These are phyloP conservation scores for Heliconius aoede DNA, from an alignment of 2,888 invertebrate genomes.

Conservation along the genomic window DNA sequence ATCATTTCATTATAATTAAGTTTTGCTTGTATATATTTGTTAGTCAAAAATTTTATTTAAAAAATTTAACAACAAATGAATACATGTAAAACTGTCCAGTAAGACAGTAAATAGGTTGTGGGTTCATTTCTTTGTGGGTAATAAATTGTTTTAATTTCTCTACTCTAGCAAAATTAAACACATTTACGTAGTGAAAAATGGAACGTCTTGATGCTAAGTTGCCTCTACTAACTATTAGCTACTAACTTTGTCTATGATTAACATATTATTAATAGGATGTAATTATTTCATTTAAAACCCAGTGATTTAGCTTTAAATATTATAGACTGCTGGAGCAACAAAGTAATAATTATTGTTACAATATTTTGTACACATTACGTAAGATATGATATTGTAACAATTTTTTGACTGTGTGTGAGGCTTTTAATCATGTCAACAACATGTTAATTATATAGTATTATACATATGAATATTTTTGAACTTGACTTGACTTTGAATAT, in stretches of 20 bases:
- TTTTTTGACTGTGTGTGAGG: background rate
- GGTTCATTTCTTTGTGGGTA: no score
- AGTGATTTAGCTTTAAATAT: conserved; percentile 11
- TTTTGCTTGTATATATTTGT: background rate
- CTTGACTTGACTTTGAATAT: no score
- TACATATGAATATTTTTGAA: background rate
- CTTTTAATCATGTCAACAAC: background rate
- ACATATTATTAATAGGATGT: background rate
- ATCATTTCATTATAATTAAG: background rate
- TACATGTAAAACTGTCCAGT: background rate
- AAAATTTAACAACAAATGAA: background rate
- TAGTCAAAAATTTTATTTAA: background rate
- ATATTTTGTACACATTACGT: background rate
- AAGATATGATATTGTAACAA: background rate
- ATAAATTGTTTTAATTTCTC: no score
- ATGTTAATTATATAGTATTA: background rate
- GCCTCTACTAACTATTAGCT: background rate
- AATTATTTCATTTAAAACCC: background rate
- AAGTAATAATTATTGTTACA: conserved; percentile 17
- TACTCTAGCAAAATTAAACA: no score
- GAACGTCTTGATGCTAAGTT: no score
- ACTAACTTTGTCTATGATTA: background rate
- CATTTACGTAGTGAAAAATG: no score
- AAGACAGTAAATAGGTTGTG: background rate
- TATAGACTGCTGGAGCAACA: conserved; percentile 25